Base-by-base conservation (phyloP, 2,113 vertebrate species). In the Hydrolagus affinis region DNA sequence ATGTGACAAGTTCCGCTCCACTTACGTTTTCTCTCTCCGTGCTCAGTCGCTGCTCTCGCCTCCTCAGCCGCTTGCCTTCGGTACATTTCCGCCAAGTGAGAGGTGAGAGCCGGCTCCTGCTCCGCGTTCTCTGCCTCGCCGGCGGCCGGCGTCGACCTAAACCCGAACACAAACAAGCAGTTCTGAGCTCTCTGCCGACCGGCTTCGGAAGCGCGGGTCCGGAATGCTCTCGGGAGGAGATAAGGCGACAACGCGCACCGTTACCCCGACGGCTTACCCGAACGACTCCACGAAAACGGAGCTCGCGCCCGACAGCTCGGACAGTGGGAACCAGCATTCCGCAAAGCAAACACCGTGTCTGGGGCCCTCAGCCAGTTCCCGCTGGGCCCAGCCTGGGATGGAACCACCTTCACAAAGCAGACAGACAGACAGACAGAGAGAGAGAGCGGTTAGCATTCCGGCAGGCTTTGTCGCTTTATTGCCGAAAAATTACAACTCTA, bases 281-380 rank as follows among this genome's bases (percentile, higher is more conserved):
- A 98, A 95, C 0, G 95, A 97, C 85, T 98, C 96, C 96, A 99
- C 97, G 86, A 98, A 89, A 88, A 94, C 87, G 0, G 94, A 91
- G 87, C 94, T 97, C 9, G 96, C 94, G 85, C 98, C 97, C 8
- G 96, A 95, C 15, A 91, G 87, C 77, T 96, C 94, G 0, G 96
- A 98, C 1, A 92, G 90, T 87, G 93, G 90, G 88, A 97, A 98
- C 98, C 98, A 99, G 0, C 86, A 89, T 87, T 97, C 96, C 86
- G 94, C 85, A 25, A 94, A 74, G 0, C 91, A 90, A 0, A 91
- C 85, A 19, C 87, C 91, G 90, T 91, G 91, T 7, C 85, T 30
- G 14, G 25, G 74, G 1, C 90, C 89, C 8, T 30, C 77, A 78
- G 87, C 86, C 17, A 97, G 89, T n/a, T 99, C 97, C 86, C 91